Conservation (phyloP, 2,888 invertebrate genomes). For the Mesochorus sp. region DNA sequence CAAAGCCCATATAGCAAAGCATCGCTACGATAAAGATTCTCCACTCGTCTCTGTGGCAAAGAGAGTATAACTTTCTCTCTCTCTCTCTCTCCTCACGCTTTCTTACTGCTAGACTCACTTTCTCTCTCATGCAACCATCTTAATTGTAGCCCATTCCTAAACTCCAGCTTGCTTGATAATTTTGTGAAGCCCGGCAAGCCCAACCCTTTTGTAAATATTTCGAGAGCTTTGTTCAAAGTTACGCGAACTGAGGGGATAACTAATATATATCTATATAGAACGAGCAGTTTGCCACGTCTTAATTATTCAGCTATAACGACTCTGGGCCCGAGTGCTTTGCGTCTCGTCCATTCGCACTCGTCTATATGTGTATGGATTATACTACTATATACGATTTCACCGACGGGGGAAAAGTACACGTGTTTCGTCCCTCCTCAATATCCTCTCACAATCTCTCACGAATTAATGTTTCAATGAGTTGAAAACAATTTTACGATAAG, state of each 20-base stretch:
- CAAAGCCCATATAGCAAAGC: conserved; percentile 45
- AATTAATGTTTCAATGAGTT: background rate
- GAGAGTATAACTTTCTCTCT: conserved; percentile 1
- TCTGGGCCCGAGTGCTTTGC: conserved; percentile 30
- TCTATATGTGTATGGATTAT: too few relatives aligned
- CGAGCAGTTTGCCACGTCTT: conserved; percentile 53
- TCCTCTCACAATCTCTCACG: background rate
- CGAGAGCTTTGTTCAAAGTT: conserved; percentile 66
- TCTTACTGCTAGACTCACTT: too few relatives aligned
- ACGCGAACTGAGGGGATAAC: conserved; percentile 21
- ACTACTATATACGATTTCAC: conserved; percentile 22
- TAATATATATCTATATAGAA: conserved; percentile 2
- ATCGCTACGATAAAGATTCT: conserved; percentile 55
- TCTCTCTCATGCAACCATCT: background rate
- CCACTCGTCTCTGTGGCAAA: conserved; percentile 29
- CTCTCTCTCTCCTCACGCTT: background rate
- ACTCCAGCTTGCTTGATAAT: conserved; percentile 60
- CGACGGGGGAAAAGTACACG: conserved; percentile 46
- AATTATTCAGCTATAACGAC: conserved; percentile 64
- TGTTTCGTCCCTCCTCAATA: conserved; percentile 29
- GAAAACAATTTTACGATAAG: background rate
- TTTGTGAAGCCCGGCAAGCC: conserved; percentile 54
- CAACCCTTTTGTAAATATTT: conserved; percentile 64
- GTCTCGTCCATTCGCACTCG: conserved; percentile 31
- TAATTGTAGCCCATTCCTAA: conserved; percentile 15